A percentile compares a stretch with the other conserved stretches of the same genome.
phyloP scores from a whole-genome alignment of 1,140 invertebrate species.

The Aricia agestis region DNA sequence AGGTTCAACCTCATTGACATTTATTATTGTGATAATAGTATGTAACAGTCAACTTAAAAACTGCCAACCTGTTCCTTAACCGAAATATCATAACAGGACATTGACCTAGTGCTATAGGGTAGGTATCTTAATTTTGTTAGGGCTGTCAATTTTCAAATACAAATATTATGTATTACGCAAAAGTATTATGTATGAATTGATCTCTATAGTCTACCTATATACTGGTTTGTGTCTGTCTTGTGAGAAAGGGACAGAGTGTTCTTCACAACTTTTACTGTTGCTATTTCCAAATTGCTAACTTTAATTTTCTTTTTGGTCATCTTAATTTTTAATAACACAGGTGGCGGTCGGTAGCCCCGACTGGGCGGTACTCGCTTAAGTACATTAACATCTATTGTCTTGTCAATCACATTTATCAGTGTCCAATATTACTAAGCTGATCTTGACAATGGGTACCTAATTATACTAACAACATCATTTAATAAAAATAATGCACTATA shows the following conservation, averaged over 20 bases:
- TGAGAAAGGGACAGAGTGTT: neutral
- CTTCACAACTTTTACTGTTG: neutral
- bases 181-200: too few species aligned
- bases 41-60: too few species aligned
- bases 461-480: neutral
- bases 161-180: too few species aligned
- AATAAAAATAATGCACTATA: neutral
- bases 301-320: neutral
- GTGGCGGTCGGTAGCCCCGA: neutral
- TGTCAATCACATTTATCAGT: constrained; percentile 1
- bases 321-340: neutral
- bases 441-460: constrained; percentile 12
- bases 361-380: neutral
- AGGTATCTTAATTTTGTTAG: too few species aligned
- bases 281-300: neutral
- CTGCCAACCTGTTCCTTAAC: too few species aligned
- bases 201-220: too few species aligned
- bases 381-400: neutral
- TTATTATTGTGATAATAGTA: too few species aligned
- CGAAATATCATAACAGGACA: too few species aligned
- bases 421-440: neutral
- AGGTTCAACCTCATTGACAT: too few species aligned
- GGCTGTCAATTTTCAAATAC: too few species aligned
- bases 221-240: too few species aligned
- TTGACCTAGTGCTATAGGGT: too few species aligned